A percentile compares a stretch with the other conserved stretches of the same genome.
Evolutionary conservation across 2,113 vertebrate species (phyloP).

Genomic region (Dipodomys stephensi): DNA sequence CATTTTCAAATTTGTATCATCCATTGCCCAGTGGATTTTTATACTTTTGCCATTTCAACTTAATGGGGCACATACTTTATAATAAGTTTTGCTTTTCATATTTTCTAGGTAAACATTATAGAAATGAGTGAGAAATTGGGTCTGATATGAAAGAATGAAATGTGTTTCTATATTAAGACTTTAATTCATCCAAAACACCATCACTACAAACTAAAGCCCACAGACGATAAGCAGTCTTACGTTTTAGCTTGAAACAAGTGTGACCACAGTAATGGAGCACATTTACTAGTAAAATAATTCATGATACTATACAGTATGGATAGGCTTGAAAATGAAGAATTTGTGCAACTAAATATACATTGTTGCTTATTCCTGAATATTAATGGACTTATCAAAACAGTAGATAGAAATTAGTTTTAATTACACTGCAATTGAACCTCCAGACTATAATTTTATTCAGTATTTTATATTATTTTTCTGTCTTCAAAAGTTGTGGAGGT

Average conservation of each 20-base stretch:
- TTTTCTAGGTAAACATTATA: not conserved
- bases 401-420: too few species aligned
- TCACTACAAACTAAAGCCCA: not conserved
- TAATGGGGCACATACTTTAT: not conserved
- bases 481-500: too few species aligned
- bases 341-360: not conserved
- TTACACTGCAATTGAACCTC: not conserved
- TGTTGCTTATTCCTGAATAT: not conserved
- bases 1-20: not conserved
- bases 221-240: too few species aligned
- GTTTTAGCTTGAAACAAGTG: not conserved
- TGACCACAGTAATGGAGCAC: not conserved
- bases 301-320: not conserved
- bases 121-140: not conserved
- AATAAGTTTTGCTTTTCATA: slow-evolving; percentile 34
- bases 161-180: not conserved
- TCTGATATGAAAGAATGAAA: not conserved
- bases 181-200: slow-evolving; percentile 3
- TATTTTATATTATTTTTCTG: not conserved
- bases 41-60: not conserved
- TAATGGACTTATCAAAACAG: not conserved
- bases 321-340: not conserved
- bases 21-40: slow-evolving; percentile 9
- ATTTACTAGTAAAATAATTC: not conserved
- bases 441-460: slow-evolving; percentile 12